These are phyloP conservation scores for Adoxophyes honmai DNA, from an alignment of 1,140 invertebrate genomes.

Conservation along the genomic window DNA sequence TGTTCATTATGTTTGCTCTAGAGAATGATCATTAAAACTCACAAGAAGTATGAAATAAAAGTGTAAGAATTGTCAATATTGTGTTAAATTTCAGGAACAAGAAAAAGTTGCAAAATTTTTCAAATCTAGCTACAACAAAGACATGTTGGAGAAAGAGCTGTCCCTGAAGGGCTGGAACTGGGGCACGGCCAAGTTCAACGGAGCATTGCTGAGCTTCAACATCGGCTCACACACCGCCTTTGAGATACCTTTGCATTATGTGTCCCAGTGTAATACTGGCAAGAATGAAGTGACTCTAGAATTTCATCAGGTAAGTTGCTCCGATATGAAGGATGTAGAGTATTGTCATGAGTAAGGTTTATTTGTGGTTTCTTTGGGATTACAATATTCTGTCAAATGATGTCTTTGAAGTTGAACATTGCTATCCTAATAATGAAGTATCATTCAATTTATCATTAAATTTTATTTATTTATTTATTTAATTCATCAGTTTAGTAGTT, in stretches of 20 bases:
- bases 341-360: too few relatives aligned
- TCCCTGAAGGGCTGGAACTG: slow-evolving; percentile 99
- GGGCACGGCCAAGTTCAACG: slow-evolving; percentile 96
- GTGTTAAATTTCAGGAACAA: slow-evolving; percentile 79
- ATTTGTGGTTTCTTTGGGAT: too few relatives aligned
- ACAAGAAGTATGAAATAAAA: slow-evolving; percentile 4
- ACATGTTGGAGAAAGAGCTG: slow-evolving; percentile 94
- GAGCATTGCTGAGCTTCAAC: slow-evolving; percentile 94
- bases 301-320: slow-evolving; percentile 94
- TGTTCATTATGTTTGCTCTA: too few relatives aligned
- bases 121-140: slow-evolving; percentile 88
- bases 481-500: too few relatives aligned
- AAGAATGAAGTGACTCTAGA: slow-evolving; percentile 99
- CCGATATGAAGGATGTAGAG: too few relatives aligned
- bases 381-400: too few relatives aligned
- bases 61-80: too few relatives aligned
- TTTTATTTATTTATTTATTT: too few relatives aligned
- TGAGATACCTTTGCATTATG: slow-evolving; percentile 97
- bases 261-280: slow-evolving; percentile 96
- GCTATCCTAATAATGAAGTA: too few relatives aligned
- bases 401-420: too few relatives aligned
- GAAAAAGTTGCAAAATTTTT: slow-evolving; percentile 93
- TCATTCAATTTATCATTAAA: too few relatives aligned
- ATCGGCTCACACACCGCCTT: slow-evolving; percentile 94
- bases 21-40: too few relatives aligned